Evolutionary conservation across 2,113 vertebrate species (phyloP).

Genomic region (Scalopus aquaticus): DNA sequence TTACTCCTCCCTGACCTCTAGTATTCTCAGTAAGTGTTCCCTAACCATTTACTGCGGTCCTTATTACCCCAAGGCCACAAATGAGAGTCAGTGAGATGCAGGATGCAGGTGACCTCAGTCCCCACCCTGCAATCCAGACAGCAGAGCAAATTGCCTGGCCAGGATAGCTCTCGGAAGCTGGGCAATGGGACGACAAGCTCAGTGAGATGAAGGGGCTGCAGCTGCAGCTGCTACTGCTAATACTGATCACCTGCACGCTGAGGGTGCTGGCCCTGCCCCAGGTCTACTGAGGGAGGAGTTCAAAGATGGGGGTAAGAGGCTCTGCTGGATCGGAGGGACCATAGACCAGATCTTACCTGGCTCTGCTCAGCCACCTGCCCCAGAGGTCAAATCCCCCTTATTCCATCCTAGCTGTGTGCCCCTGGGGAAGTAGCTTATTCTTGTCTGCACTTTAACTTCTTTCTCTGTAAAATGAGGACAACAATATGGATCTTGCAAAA

Average conservation of each 20-base stretch:
- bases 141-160: background rate
- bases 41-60: constrained; percentile 1
- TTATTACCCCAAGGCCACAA: background rate
- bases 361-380: background rate
- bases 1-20: background rate
- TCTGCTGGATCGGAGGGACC: fast-evolving
- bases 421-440: background rate
- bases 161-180: background rate
- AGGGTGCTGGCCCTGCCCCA: background rate
- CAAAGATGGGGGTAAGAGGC: constrained; percentile 89
- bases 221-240: background rate
- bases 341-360: background rate
- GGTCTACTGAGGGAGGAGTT: constrained; percentile 88
- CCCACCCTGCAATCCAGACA: background rate
- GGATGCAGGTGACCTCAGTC: background rate
- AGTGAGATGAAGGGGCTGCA: background rate
- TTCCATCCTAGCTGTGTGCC: background rate
- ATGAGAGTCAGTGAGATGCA: constrained; percentile 15
- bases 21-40: background rate
- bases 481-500: background rate
- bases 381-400: background rate
- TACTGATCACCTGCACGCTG: background rate
- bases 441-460: background rate
- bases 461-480: background rate
- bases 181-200: background rate